These are phyloP conservation scores for Scaptomyza tumidula DNA, from an alignment of 2,888 invertebrate species.

Conservation along the genomic window DNA sequence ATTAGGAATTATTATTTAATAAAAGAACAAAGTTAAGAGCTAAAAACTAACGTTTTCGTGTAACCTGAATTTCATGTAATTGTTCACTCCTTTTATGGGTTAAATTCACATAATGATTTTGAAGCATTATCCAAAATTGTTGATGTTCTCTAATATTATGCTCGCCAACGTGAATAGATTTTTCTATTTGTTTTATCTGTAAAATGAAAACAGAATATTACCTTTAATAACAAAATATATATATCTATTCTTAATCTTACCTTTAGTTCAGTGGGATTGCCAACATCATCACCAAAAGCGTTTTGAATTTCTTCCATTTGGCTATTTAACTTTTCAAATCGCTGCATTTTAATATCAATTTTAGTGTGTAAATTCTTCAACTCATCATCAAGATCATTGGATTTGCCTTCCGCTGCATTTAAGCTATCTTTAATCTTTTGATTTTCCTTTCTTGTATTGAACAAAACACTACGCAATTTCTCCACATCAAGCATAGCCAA, in stretches of 20 bases:
- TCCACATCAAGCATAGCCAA: constrained; percentile 84
- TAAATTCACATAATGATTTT: constrained; percentile 89
- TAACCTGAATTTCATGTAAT: constrained; percentile 88
- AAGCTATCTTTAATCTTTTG: constrained; percentile 77
- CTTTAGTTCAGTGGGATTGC: constrained; percentile 64
- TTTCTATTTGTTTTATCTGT: constrained; percentile 88
- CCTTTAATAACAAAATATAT: constrained; percentile 85
- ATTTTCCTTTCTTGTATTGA: constrained; percentile 70
- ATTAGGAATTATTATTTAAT: neutral
- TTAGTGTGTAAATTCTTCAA: constrained; percentile 84
- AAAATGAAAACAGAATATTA: neutral
- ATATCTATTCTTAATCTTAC: constrained; percentile 85
- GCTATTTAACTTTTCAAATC: constrained; percentile 85
- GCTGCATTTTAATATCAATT: constrained; percentile 85
- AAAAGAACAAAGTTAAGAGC: neutral
- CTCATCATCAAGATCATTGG: constrained; percentile 84
- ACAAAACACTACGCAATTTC: constrained; percentile 77
- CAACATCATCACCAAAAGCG: constrained; percentile 87
- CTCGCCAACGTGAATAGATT: constrained; percentile 87
- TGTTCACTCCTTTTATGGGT: constrained; percentile 89
- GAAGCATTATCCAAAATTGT: constrained; percentile 91
- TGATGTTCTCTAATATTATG: constrained; percentile 88
- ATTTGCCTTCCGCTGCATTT: constrained; percentile 84
- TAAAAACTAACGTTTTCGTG: constrained; percentile 88
- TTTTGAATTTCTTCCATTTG: constrained; percentile 84